Evolutionary conservation across 2,113 vertebrate genomes (phyloP).

Genomic region (Pholis gunnellus): DNA sequence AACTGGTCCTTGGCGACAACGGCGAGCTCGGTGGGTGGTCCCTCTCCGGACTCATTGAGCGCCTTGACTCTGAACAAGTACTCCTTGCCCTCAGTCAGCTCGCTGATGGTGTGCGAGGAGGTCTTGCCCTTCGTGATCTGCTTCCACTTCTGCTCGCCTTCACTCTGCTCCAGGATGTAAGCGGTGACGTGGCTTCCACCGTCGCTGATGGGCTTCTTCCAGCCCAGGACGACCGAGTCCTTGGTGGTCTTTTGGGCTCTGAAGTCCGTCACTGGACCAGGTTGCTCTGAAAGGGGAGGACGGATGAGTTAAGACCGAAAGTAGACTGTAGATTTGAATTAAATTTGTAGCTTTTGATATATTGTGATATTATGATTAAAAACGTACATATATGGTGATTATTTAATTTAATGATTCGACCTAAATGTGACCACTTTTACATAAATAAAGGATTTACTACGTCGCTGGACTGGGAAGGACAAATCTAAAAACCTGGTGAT

Average conservation of each 20-base stretch:
- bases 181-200: constrained; percentile 93
- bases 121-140: constrained; percentile 89
- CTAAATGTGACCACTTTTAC: no score
- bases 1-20: constrained; percentile 93
- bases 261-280: constrained; percentile 94
- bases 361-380: no score
- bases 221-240: constrained; percentile 89
- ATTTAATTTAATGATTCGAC: neutral
- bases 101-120: constrained; percentile 86
- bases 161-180: constrained; percentile 90
- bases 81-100: constrained; percentile 92
- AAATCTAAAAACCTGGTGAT: neutral
- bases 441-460: no score
- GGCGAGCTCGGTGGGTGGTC: constrained; percentile 90
- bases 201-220: constrained; percentile 95
- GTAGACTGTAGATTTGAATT: neutral
- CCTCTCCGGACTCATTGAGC: constrained; percentile 93
- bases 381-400: no score
- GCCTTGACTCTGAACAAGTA: constrained; percentile 94
- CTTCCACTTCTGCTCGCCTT: constrained; percentile 91
- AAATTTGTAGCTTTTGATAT: neutral
- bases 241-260: constrained; percentile 89
- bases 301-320: neutral
- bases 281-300: constrained; percentile 87
- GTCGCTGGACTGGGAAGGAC: no score